Conservation (phyloP, 2,113 vertebrate species). For the Neolamprologus variostigma region DNA sequence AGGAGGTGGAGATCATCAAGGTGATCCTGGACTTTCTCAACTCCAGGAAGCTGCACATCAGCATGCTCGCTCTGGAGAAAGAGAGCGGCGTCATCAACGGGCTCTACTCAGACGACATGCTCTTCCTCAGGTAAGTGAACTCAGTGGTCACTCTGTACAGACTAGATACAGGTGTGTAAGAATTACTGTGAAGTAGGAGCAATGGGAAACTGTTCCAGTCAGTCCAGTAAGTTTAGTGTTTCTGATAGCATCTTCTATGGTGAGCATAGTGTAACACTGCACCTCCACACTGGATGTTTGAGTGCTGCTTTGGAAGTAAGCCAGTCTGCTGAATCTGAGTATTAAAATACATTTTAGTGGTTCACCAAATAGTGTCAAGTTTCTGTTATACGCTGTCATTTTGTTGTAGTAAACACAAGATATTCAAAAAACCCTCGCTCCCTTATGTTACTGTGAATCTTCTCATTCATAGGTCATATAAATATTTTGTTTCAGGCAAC, state of each 20-base stretch:
- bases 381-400: not conserved
- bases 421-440: not conserved
- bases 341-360: not conserved
- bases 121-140: slow-evolving; percentile 84
- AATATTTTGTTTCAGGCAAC: slow-evolving; percentile 72
- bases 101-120: slow-evolving; percentile 98
- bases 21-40: slow-evolving; percentile 94
- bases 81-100: slow-evolving; percentile 98
- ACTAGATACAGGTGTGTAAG: not conserved
- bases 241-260: not conserved
- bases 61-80: slow-evolving; percentile 95
- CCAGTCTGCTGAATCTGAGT: not conserved
- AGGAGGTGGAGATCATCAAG: slow-evolving; percentile 98
- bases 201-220: not conserved
- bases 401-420: not conserved
- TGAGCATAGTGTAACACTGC: not conserved
- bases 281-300: not conserved
- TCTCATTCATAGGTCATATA: not conserved
- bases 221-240: not conserved
- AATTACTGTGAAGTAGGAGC: not conserved
- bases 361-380: not conserved
- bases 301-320: not conserved
- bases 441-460: not conserved
- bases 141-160: not conserved
- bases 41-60: slow-evolving; percentile 94